A percentile compares a stretch with the other conserved stretches of the same genome.
Evolutionary conservation across 2,113 vertebrate genomes (phyloP).

Genomic region (Labrus mixtus): DNA sequence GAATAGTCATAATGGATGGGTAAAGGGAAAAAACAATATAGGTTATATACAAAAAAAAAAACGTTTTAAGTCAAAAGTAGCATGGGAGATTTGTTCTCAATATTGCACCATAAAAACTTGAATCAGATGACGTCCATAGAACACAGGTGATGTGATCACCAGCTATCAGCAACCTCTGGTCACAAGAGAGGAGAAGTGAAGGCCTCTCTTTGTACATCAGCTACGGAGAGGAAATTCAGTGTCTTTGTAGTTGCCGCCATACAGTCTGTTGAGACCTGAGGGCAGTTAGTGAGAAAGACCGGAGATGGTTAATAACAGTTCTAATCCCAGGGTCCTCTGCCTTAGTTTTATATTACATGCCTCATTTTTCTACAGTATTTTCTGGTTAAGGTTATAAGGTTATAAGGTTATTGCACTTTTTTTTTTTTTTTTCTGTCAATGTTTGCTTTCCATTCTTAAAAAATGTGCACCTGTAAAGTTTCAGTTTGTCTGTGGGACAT

Average conservation of each 20-base stretch:
- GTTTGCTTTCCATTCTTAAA: conserved; percentile 14
- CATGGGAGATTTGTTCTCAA: neutral
- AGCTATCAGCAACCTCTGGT: conserved; percentile 43
- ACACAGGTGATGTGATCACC: conserved; percentile 64
- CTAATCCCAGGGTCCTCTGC: conserved; percentile 32
- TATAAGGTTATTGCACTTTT: neutral
- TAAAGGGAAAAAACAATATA: no score
- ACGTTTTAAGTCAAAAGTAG: neutral
- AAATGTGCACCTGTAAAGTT: conserved; percentile 5
- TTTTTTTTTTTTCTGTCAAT: neutral
- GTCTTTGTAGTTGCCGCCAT: conserved; percentile 36
- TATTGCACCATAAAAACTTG: conserved; percentile 19
- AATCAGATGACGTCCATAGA: conserved; percentile 51
- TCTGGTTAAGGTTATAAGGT: no score
- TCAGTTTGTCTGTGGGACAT: conserved; percentile 17
- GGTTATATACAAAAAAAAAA: no score
- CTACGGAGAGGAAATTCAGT: conserved; percentile 35
- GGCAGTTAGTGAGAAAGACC: conserved; percentile 17
- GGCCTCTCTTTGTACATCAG: conserved; percentile 46
- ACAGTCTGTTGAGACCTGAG: conserved; percentile 45
- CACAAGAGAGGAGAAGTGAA: conserved; percentile 56
- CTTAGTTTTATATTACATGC: conserved; percentile 10
- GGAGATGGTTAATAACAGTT: conserved; percentile 34
- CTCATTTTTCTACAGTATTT: neutral
- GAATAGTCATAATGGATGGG: no score